phyloP scores from a whole-genome alignment of 2,797 vertebrate species.

The Tragopan temminckii region DNA sequence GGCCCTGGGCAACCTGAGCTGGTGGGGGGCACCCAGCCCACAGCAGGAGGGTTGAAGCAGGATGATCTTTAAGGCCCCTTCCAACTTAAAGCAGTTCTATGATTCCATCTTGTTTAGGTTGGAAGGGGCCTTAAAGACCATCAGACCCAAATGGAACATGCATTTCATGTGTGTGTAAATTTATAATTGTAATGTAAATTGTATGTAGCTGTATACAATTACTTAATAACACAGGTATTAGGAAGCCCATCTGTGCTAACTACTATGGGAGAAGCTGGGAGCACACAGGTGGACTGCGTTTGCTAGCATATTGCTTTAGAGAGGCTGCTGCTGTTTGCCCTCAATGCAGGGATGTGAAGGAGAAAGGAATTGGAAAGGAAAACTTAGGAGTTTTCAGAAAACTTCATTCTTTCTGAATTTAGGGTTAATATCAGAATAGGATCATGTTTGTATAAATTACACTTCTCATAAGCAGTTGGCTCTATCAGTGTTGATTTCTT shows the following conservation, averaged over 20 bases:
- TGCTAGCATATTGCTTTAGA: not conserved
- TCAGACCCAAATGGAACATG: not conserved
- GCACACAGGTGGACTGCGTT: not conserved
- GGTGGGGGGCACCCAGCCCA: too few species aligned
- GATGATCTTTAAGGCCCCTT: too few species aligned
- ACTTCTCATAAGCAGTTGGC: accelerated
- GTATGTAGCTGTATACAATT: not conserved
- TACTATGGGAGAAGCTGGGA: not conserved
- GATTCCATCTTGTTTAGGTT: too few species aligned
- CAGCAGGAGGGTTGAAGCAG: too few species aligned
- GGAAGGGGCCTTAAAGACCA: too few species aligned
- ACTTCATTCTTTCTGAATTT: not conserved
- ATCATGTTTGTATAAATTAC: not conserved
- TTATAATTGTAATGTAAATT: not conserved
- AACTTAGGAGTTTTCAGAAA: not conserved
- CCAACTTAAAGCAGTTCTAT: too few species aligned
- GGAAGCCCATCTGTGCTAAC: not conserved
- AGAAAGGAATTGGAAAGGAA: not conserved
- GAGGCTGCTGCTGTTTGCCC: not conserved
- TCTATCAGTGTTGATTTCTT: not conserved
- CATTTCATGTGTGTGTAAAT: not conserved
- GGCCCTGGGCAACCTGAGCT: too few species aligned
- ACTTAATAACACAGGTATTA: not conserved
- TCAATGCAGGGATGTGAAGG: not conserved
- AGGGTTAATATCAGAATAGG: not conserved